These are phyloP conservation scores for Cephus spinipes DNA, from an alignment of 2,888 invertebrate species.

Conservation along the genomic window DNA sequence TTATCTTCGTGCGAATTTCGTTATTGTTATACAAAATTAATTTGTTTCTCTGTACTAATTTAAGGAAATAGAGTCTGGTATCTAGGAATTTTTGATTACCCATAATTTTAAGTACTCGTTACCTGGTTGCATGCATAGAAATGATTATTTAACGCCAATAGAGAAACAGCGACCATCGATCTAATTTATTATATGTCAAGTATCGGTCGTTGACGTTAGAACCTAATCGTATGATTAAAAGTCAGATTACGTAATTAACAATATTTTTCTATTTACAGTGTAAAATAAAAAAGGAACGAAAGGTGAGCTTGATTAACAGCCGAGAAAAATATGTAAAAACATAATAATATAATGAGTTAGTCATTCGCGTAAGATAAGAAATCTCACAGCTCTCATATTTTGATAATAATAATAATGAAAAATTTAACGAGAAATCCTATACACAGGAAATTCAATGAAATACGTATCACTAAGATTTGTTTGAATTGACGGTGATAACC, in stretches of 20 bases:
- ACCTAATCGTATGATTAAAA: background rate
- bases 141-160: background rate
- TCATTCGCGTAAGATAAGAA: background rate
- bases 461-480: background rate
- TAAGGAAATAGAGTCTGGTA: background rate
- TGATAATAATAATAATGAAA: background rate
- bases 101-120: background rate
- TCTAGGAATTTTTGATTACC: background rate
- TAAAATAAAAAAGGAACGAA: background rate
- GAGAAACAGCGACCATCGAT: background rate
- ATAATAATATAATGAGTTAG: background rate
- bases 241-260: background rate
- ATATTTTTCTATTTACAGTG: background rate
- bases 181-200: background rate
- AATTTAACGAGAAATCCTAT: background rate
- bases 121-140: background rate
- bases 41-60: too few species aligned
- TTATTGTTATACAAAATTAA: background rate
- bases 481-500: background rate
- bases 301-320: background rate
- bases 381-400: background rate
- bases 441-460: background rate
- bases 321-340: background rate
- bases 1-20: background rate
- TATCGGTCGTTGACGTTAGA: background rate